Conservation (phyloP, 2,797 vertebrate species). For the Staurois parvus region DNA sequence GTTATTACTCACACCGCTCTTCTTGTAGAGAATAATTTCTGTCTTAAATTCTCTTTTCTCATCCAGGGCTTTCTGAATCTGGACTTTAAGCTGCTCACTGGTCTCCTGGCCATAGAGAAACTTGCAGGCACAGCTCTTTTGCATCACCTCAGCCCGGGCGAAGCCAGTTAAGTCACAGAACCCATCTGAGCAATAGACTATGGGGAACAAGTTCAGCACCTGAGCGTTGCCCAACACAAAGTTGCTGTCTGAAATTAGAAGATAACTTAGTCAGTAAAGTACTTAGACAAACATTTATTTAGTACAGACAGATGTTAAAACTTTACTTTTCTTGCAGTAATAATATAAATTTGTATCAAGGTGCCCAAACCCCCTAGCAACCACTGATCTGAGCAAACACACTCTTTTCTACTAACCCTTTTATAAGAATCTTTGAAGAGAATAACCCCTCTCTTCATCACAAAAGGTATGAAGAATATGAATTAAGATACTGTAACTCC, state of each 20-base stretch:
- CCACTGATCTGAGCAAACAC: no score
- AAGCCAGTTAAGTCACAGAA: conserved; percentile 83
- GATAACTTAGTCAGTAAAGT: conserved; percentile 8
- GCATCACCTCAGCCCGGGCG: conserved; percentile 81
- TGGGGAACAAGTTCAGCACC: conserved; percentile 81
- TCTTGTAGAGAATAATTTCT: conserved; percentile 80
- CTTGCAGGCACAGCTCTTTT: conserved; percentile 81
- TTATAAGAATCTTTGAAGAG: no score
- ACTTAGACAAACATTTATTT: neutral
- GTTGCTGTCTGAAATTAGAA: conserved; percentile 77
- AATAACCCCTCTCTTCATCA: no score
- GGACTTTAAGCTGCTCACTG: conserved; percentile 73
- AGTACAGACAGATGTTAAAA: neutral
- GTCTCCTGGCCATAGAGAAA: conserved; percentile 81
- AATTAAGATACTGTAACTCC: no score
- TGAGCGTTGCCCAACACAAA: conserved; percentile 83
- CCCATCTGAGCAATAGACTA: conserved; percentile 82
- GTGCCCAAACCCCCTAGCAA: no score
- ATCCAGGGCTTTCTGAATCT: conserved; percentile 79
- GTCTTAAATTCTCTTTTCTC: conserved; percentile 80
- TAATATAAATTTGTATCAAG: no score
- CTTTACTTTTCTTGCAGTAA: neutral
- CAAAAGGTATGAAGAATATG: no score
- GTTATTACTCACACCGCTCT: conserved; percentile 75
- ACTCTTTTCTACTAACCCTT: no score